A percentile compares a stretch with the other conserved stretches of the same genome.
phyloP scores from a whole-genome alignment of 2,888 invertebrate species.

The Imbricaverruca yamaguchii region DNA sequence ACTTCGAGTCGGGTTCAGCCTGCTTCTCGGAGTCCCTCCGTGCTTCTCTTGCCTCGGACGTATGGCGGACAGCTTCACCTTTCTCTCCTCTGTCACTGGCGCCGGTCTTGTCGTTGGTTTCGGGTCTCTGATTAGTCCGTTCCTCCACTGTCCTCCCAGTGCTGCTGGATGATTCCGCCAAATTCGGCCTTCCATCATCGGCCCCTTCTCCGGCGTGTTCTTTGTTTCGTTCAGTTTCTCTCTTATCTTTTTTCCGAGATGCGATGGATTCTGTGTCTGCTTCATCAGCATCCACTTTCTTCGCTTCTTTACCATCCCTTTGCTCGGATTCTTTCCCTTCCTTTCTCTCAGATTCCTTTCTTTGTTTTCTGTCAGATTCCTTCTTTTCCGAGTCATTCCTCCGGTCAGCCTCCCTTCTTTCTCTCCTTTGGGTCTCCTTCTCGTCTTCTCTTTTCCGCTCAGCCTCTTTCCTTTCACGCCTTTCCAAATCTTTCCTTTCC shows the following conservation, averaged over 20 bases:
- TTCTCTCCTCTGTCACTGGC: too few species aligned
- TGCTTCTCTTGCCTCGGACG: too few species aligned
- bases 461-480: slow-evolving; percentile 1
- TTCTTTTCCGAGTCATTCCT: neutral
- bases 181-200: neutral
- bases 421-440: slow-evolving; percentile 2
- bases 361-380: slow-evolving; percentile 12
- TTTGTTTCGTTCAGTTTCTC: neutral
- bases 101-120: neutral
- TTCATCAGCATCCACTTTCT: neutral
- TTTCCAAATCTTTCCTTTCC: slow-evolving; percentile 16
- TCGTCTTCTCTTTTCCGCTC: slow-evolving; percentile 22
- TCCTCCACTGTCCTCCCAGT: neutral
- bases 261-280: neutral
- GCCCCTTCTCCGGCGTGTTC: neutral
- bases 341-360: slow-evolving; percentile 20
- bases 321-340: neutral
- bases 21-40: too few species aligned
- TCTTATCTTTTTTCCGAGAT: neutral
- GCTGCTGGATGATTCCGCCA: too few species aligned
- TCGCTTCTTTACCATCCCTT: neutral
- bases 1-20: neutral
- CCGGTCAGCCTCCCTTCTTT: neutral
- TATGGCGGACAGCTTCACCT: too few species aligned
- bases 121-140: too few species aligned